Evolutionary conservation across 2,113 vertebrate genomes (phyloP).

Genomic region (Ameiurus melas): DNA sequence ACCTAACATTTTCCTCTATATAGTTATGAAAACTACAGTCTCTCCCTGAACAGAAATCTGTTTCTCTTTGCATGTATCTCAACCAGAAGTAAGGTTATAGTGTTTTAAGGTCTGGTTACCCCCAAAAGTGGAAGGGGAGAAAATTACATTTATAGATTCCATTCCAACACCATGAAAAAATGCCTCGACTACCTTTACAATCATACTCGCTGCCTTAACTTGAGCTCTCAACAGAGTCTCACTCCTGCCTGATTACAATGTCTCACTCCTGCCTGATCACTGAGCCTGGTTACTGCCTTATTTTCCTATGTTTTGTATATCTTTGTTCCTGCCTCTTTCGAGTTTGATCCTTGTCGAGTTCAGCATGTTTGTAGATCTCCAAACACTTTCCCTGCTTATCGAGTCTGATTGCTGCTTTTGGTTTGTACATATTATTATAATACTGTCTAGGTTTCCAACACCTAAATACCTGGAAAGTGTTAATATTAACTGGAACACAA

Average conservation of each 20-base stretch:
- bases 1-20: not conserved
- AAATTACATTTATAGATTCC: not conserved
- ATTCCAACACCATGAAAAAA: not conserved
- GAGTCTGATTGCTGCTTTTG: not conserved
- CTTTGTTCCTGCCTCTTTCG: not conserved
- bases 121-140: not conserved
- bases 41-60: not conserved
- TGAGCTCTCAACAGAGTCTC: not conserved
- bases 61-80: not conserved
- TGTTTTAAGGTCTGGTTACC: not conserved
- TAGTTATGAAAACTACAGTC: not conserved
- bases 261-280: not conserved
- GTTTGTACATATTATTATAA: not conserved
- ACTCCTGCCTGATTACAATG: not conserved
- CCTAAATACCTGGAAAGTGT: no score
- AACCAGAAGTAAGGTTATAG: not conserved
- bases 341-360: not conserved
- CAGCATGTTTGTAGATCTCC: not conserved
- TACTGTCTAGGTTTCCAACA: no score
- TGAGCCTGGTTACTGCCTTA: not conserved
- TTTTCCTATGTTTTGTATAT: slow-evolving; percentile 17
- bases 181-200: not conserved
- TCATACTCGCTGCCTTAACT: not conserved
- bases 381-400: not conserved
- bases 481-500: not conserved